phyloP scores from a whole-genome alignment of 2,888 invertebrate species.

The Labia minor region DNA sequence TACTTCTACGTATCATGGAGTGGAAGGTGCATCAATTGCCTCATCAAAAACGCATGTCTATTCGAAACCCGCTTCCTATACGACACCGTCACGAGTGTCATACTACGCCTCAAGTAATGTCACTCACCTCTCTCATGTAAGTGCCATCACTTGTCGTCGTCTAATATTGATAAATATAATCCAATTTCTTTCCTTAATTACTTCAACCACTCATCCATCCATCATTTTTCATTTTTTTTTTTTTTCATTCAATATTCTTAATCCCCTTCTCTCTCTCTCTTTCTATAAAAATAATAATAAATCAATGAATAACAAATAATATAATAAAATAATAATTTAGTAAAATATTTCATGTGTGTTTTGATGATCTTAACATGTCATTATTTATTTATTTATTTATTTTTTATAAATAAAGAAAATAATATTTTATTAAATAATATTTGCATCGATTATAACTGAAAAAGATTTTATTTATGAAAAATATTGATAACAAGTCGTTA shows the following conservation, averaged over 20 bases:
- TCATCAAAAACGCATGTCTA: conserved; percentile 35
- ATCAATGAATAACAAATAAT: no score
- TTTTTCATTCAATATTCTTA: background rate
- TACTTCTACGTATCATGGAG: conserved; percentile 17
- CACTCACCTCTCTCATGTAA: conserved; percentile 59
- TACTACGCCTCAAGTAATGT: conserved; percentile 73
- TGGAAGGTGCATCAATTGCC: conserved; percentile 32
- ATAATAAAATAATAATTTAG: no score
- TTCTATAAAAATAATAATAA: no score
- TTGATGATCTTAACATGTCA: no score
- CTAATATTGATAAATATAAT: conserved; percentile 2
- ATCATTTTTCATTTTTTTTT: background rate
- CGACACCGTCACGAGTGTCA: conserved; percentile 50
- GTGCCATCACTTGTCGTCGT: conserved; percentile 24
- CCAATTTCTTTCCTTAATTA: background rate
- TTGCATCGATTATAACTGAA: no score
- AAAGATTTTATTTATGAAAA: no score
- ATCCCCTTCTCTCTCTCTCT: background rate
- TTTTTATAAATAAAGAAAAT: no score
- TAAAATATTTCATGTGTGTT: no score
- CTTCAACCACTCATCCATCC: background rate
- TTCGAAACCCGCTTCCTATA: conserved; percentile 49
- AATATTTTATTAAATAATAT: no score
- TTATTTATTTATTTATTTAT: no score
- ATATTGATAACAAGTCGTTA: no score